Base-by-base conservation (phyloP, 2,888 invertebrate genomes). In the Ectobius pallidus region DNA sequence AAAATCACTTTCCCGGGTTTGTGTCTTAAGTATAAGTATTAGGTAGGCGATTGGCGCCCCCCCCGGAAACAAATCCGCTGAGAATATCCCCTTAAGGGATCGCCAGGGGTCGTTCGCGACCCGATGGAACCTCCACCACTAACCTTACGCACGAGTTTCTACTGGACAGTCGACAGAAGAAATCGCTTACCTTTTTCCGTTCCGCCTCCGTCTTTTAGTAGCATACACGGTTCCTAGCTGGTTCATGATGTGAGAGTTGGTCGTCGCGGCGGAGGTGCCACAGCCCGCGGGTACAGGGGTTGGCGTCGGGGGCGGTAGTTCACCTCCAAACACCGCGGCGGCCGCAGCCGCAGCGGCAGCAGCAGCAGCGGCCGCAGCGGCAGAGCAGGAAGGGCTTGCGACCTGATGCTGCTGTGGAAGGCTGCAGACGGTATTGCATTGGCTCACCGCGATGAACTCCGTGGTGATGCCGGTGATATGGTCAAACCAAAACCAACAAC, bases 191-290 rank as follows among this genome's bases (percentile, higher is more conserved):
- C 96, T 97, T 87, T 97, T 97, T 78, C 97, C 97, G 86, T 97
- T 97, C 83, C 97, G 89, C 81, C 97, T 88, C 82, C 97, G 89
- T 82, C 97, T 87, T 86, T 97, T 97, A 80, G 97, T 97, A 80
- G 97, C 97, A 85, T 97, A 97, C 81, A 97, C 97, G 80, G 97
- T 97, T 79, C 96, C 95, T 81, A 96, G 90, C 83, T 96, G 96
- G 86, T 94, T 95, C 91, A 92, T 92, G 73, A 70, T 69, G 72
- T 71, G 72, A 44, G 70, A 46, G 70, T 65, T 72, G 55, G 70
- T 30, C 72, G 70, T 69, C 22, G 67, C 18, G 63, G 52, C 14
- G 32, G 22, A 22, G 74, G 44, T 32, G 68, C 49, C 30, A 55
- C 18, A 18, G 61, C 69, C 69, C 65, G 27, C 71, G 27, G 65